Conservation (phyloP, 2,888 invertebrate genomes). For the Volucella inflata region DNA sequence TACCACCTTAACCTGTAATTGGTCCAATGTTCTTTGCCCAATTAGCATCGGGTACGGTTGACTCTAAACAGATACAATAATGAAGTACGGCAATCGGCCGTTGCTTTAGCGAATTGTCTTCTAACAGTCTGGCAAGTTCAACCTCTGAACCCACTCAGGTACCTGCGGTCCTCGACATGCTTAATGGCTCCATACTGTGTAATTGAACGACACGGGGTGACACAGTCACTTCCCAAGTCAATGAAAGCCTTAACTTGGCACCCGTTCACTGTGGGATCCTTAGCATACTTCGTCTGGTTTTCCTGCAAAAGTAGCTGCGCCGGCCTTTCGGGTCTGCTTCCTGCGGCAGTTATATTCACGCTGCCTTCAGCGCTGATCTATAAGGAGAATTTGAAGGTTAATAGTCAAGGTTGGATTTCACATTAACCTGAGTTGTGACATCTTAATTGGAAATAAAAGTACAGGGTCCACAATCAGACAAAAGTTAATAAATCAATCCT, state of each 20-base stretch:
- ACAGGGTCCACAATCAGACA: too few species aligned
- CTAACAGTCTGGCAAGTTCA: constrained; percentile 9
- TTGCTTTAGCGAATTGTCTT: constrained; percentile 1
- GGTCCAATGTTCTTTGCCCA: constrained; percentile 5
- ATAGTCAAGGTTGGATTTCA: too few species aligned
- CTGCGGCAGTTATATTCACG: too few species aligned
- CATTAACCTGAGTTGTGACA: too few species aligned
- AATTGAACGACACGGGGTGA: not conserved
- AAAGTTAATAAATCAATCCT: too few species aligned
- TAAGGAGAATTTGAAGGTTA: too few species aligned
- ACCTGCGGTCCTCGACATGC: constrained; percentile 15
- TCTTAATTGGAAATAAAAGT: too few species aligned
- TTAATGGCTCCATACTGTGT: not conserved
- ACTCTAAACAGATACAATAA: constrained; percentile 11
- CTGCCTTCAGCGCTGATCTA: too few species aligned
- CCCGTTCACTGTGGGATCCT: constrained; percentile 3
- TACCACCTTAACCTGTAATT: constrained; percentile 26
- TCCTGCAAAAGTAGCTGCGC: not conserved
- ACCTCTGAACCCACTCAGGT: too few species aligned
- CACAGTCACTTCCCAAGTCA: constrained; percentile 1
- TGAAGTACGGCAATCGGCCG: constrained; percentile 13
- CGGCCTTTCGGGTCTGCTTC: not conserved
- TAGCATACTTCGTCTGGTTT: not conserved
- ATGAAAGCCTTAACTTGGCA: not conserved
- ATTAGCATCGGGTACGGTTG: constrained; percentile 24